Percentiles rank a stretch among this genome's conserved stretches.
phyloP scores from a whole-genome alignment of 92 coral and sea anemone genomes.

The Zoanthus sansibaricus region DNA sequence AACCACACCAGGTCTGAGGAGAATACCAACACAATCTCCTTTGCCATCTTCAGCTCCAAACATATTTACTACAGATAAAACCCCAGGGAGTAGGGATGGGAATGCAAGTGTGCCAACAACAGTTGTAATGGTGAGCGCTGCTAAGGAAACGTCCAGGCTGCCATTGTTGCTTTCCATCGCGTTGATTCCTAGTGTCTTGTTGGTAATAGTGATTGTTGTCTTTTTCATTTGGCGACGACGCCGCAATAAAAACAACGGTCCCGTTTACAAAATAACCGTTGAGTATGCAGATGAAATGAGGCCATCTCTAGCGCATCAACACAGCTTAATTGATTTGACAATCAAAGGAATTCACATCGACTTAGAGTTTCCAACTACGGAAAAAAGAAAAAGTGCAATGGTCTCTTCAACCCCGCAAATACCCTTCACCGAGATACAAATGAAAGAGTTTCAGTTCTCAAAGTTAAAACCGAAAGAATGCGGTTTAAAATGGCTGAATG shows the following conservation, averaged over 20 bases:
- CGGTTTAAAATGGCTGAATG: constrained; percentile 82
- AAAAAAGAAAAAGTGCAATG: neutral
- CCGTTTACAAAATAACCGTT: constrained; percentile 71
- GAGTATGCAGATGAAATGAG: constrained; percentile 76
- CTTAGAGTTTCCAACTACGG: constrained; percentile 70
- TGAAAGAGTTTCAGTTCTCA: constrained; percentile 74
- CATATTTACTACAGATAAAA: neutral
- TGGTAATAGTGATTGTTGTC: constrained; percentile 59
- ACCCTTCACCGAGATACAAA: constrained; percentile 60
- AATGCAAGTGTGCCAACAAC: constrained; percentile 5
- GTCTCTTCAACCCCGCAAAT: neutral
- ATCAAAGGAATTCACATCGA: constrained; percentile 87
- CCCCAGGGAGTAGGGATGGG: neutral
- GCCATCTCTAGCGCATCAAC: constrained; percentile 60
- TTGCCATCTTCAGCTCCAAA: neutral
- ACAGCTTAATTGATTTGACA: constrained; percentile 80
- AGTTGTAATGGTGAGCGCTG: constrained; percentile 9
- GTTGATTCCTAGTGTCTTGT: constrained; percentile 63
- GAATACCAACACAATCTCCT: constrained; percentile 5
- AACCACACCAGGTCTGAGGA: neutral
- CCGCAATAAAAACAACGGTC: constrained; percentile 65
- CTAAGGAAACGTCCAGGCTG: neutral
- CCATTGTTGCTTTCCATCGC: constrained; percentile 70
- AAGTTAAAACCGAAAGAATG: constrained; percentile 67
- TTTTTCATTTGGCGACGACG: constrained; percentile 61